Evolutionary conservation across 1,140 invertebrate species (phyloP), one percentile per base, ranked within the genome.

Genomic region (Zaprionus lachaisei): DNA sequence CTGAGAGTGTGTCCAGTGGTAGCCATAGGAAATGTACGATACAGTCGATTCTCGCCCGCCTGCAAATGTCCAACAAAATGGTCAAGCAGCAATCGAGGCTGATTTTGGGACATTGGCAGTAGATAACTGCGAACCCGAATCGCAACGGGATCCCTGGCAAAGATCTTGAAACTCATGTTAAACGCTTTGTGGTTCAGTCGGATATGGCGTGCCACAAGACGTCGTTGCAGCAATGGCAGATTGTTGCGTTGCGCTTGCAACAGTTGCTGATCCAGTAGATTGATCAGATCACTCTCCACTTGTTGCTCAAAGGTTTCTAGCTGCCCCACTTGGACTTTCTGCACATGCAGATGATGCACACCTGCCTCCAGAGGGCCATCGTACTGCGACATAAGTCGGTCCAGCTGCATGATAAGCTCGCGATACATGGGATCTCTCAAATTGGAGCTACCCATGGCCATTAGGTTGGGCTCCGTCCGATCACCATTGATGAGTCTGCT

Each of bases 151-250:
- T 31, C 84, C 80, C 22, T 20, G 14, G 63, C 62, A 15, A n/a
- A 31, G 0, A 87, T 28, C 2, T 81, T 22, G 26, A 54, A 64
- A 17, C 38, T 57, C n/a, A 94, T 80, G 54, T 60, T 72, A 15
- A 93, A 93, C 0, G 68, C 15, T 20, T 77, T 72, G 26, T 96
- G 95, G 63, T 95, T 95, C 2, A 96, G 93, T 72, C 95, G 94
- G 2, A 92, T 85, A 58, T 95, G 94, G 54, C 94, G 93, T 2
- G 94, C 94, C 37, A 92, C 70, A 7, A 87, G 65, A 34, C 77
- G 84, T 11, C 81, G 78, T 6, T 65, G 76, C 15, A 92, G 60
- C 20, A 91, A 63, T n/a, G 78, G 69, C n/a, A 92, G 51, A 62
- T 92, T 82, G 31, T 92, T 92, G 12, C 72, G 77, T 3, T 79